phyloP scores from a whole-genome alignment of 2,797 vertebrate species.

The Kryptolebias ocellatus region DNA sequence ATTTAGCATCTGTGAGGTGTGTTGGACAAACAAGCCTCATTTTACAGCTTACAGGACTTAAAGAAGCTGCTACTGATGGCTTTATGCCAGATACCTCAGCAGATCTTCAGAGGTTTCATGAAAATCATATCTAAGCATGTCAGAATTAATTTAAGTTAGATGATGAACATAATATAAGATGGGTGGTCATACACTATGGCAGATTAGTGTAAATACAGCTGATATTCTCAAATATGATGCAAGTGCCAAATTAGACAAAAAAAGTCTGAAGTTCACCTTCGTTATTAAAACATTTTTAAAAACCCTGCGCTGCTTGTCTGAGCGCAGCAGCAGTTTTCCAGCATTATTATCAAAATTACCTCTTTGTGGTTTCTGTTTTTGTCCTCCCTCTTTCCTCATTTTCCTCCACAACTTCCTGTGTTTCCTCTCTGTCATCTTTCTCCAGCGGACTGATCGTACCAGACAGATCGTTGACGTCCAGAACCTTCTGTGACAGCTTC shows the following conservation, averaged over 20 bases:
- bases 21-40: no score
- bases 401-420: constrained; percentile 32
- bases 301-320: neutral
- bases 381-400: constrained; percentile 4
- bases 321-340: neutral
- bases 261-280: no score
- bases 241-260: neutral
- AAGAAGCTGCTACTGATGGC: no score
- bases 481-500: constrained; percentile 69
- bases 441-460: constrained; percentile 54
- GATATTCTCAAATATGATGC: neutral
- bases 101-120: no score
- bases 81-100: no score
- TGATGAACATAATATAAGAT: no score
- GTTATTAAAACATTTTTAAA: no score
- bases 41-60: no score
- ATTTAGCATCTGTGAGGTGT: no score
- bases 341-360: constrained; percentile 46
- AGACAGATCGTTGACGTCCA: constrained; percentile 66
- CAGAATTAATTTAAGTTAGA: no score
- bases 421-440: constrained; percentile 38
- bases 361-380: constrained; percentile 46
- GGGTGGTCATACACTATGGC: neutral
- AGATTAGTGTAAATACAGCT: no score
- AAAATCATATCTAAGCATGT: no score